phyloP scores from a whole-genome alignment of 2,888 invertebrate species.

The Melikaiella ostensackeni region DNA sequence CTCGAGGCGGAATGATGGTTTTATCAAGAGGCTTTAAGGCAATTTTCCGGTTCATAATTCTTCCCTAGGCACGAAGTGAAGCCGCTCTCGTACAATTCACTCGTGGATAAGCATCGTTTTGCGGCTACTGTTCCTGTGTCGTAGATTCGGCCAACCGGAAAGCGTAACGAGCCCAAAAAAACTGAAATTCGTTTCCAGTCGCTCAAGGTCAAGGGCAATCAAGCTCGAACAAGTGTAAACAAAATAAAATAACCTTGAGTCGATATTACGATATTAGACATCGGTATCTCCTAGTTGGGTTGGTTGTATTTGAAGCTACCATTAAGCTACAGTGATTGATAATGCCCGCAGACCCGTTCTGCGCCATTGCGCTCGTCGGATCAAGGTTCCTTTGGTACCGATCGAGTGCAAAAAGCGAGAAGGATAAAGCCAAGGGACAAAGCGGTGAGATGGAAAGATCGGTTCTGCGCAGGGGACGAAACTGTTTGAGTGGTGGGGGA shows the following conservation, averaged over 20 bases:
- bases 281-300: conserved; percentile 48
- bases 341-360: conserved; percentile 70
- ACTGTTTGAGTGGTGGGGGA: no score
- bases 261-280: conserved; percentile 4
- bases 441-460: conserved; percentile 46
- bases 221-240: conserved; percentile 4
- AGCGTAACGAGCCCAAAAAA: conserved; percentile 36
- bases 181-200: conserved; percentile 19
- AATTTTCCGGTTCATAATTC: conserved; percentile 39
- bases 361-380: conserved; percentile 65
- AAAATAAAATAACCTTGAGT: conserved; percentile 1
- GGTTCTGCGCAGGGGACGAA: conserved; percentile 4
- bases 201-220: conserved; percentile 17
- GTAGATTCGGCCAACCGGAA: conserved; percentile 32
- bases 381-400: conserved; percentile 62
- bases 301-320: conserved; percentile 58
- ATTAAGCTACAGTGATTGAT: conserved; percentile 69
- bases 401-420: conserved; percentile 63
- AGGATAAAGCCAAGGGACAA: conserved; percentile 45
- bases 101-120: conserved; percentile 30
- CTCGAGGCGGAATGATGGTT: conserved; percentile 19
- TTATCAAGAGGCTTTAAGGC: conserved; percentile 24
- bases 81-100: conserved; percentile 8
- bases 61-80: conserved; percentile 22
- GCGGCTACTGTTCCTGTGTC: conserved; percentile 35